These are phyloP conservation scores for Drosophila mayri DNA, from an alignment of 1,140 invertebrate genomes.

Conservation along the genomic window DNA sequence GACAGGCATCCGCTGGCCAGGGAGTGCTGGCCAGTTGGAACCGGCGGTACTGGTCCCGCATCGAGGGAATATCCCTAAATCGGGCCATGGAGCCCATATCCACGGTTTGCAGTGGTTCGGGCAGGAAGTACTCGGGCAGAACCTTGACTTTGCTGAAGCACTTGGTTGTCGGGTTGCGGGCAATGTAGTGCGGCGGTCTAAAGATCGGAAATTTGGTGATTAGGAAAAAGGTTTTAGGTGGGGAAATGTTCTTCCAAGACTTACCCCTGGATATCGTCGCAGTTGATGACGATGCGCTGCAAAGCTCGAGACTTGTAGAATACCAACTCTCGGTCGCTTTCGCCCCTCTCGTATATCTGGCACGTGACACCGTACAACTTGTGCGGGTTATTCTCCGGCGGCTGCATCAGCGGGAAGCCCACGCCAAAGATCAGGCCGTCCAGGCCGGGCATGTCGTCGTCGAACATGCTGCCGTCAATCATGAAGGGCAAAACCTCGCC, in stretches of 20 bases:
- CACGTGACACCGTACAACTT: constrained; percentile 82
- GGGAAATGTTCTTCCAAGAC: neutral
- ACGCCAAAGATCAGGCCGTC: constrained; percentile 79
- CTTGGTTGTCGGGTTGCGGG: constrained; percentile 67
- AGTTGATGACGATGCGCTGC: constrained; percentile 77
- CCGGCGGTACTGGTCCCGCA: constrained; percentile 80
- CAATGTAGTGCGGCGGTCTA: constrained; percentile 73
- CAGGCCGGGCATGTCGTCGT: constrained; percentile 60
- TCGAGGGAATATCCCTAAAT: constrained; percentile 81
- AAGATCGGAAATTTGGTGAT: neutral
- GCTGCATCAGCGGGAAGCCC: constrained; percentile 67
- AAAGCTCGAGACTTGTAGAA: constrained; percentile 76
- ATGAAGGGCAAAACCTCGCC: constrained; percentile 91
- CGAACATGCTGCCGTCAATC: constrained; percentile 85
- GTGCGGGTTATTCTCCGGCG: constrained; percentile 49
- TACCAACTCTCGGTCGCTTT: constrained; percentile 56
- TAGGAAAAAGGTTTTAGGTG: neutral
- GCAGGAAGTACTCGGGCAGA: constrained; percentile 88
- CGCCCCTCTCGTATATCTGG: constrained; percentile 81
- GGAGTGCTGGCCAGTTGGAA: constrained; percentile 85
- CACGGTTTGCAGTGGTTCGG: constrained; percentile 85
- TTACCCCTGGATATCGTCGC: constrained; percentile 69
- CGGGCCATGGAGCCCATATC: constrained; percentile 85
- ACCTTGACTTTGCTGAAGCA: constrained; percentile 88
- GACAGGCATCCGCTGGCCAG: constrained; percentile 88